These are phyloP conservation scores for Papilio dardanus DNA, from an alignment of 1,140 invertebrate species.

Conservation along the genomic window DNA sequence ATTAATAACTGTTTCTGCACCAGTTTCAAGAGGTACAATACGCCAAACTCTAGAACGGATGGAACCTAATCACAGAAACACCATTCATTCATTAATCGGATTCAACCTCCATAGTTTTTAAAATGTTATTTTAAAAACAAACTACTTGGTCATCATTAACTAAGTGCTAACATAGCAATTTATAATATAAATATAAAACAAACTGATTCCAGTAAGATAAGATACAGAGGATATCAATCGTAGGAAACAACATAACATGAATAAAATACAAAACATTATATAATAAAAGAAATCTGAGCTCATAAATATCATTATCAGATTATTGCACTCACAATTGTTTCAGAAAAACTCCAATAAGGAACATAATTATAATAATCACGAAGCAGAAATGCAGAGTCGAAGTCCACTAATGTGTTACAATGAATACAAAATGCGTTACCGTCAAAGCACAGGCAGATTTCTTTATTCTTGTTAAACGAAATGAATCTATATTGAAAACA, in stretches of 20 bases:
- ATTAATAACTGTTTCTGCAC: no score
- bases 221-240: background rate
- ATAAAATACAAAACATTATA: background rate
- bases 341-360: constrained; percentile 34
- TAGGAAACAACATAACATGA: background rate
- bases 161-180: no score
- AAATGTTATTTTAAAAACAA: no score
- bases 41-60: no score
- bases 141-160: no score
- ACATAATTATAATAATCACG: constrained; percentile 68
- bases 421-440: constrained; percentile 62
- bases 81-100: no score
- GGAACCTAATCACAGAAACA: no score
- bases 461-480: constrained; percentile 77
- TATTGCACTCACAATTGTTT: constrained; percentile 33
- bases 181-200: background rate
- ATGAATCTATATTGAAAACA: constrained; percentile 78
- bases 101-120: no score
- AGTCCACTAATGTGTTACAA: constrained; percentile 41
- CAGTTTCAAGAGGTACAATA: no score
- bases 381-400: constrained; percentile 58
- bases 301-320: constrained; percentile 30
- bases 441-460: constrained; percentile 67
- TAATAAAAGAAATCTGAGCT: background rate
- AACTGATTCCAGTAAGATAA: background rate